phyloP scores from a whole-genome alignment of 2,888 invertebrate species.

The Yponomeuta plumbellus region DNA sequence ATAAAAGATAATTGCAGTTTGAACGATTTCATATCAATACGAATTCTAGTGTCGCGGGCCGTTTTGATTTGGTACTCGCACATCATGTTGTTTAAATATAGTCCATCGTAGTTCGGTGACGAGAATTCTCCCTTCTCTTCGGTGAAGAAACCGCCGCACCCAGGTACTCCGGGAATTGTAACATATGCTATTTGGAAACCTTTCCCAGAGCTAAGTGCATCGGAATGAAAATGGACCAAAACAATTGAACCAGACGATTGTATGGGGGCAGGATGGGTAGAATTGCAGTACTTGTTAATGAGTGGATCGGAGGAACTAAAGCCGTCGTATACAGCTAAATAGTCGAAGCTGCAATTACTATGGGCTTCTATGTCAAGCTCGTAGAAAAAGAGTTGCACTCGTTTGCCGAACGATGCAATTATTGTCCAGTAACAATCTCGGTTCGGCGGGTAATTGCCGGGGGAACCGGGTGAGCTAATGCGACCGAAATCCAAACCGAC shows the following conservation, averaged over 20 bases:
- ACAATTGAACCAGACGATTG: slow-evolving; percentile 80
- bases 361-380: slow-evolving; percentile 85
- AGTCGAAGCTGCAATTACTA: slow-evolving; percentile 85
- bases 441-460: slow-evolving; percentile 89
- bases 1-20: slow-evolving; percentile 75
- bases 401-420: slow-evolving; percentile 80
- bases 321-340: slow-evolving; percentile 80
- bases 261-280: slow-evolving; percentile 83
- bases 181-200: slow-evolving; percentile 93
- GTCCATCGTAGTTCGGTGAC: slow-evolving; percentile 77
- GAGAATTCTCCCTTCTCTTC: slow-evolving; percentile 78
- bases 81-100: slow-evolving; percentile 74
- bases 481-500: slow-evolving; percentile 80
- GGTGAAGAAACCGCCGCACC: slow-evolving; percentile 88
- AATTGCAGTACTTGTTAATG: slow-evolving; percentile 84
- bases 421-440: slow-evolving; percentile 90
- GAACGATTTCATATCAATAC: slow-evolving; percentile 80
- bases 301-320: slow-evolving; percentile 59
- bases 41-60: slow-evolving; percentile 77
- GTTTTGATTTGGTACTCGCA: slow-evolving; percentile 90
- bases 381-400: slow-evolving; percentile 89
- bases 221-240: slow-evolving; percentile 88
- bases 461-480: slow-evolving; percentile 91
- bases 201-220: slow-evolving; percentile 77
- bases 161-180: slow-evolving; percentile 83